Evolutionary conservation across 2,113 vertebrate genomes (phyloP).

Genomic region (Poecile atricapillus): DNA sequence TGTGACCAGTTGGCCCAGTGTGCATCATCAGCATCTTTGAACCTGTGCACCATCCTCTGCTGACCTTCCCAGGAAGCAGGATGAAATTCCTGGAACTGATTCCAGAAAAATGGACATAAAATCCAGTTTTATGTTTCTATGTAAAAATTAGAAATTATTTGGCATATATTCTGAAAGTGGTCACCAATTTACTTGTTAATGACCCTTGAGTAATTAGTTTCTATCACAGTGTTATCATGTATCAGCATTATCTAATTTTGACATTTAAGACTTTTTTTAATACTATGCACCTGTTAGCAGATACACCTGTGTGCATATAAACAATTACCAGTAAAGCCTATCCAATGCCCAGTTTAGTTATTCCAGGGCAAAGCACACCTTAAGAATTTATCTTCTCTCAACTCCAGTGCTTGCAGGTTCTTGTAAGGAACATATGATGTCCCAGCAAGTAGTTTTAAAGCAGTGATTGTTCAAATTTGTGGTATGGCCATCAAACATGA

Average conservation of each 20-base stretch:
- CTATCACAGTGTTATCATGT: accelerated
- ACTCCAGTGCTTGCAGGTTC: background rate
- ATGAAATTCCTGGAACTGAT: background rate
- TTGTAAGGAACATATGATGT: background rate
- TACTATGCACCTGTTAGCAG: background rate
- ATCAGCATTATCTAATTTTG: background rate
- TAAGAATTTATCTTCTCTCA: background rate
- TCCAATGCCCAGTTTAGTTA: background rate
- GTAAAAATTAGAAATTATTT: background rate
- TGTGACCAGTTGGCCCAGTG: accelerated
- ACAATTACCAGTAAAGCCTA: background rate
- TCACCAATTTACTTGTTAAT: background rate
- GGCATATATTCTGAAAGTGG: background rate
- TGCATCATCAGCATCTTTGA: background rate
- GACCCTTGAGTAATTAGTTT: background rate
- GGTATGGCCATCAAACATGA: background rate
- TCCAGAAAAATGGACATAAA: background rate
- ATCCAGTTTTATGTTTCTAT: background rate
- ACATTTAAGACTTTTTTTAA: background rate
- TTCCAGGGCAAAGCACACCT: background rate
- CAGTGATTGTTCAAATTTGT: background rate
- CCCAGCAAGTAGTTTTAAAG: accelerated
- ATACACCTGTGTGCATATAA: accelerated
- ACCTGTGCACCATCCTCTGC: background rate
- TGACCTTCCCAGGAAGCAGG: background rate